Conservation (phyloP, 2,797 vertebrate genomes). For the Lemur catta region DNA sequence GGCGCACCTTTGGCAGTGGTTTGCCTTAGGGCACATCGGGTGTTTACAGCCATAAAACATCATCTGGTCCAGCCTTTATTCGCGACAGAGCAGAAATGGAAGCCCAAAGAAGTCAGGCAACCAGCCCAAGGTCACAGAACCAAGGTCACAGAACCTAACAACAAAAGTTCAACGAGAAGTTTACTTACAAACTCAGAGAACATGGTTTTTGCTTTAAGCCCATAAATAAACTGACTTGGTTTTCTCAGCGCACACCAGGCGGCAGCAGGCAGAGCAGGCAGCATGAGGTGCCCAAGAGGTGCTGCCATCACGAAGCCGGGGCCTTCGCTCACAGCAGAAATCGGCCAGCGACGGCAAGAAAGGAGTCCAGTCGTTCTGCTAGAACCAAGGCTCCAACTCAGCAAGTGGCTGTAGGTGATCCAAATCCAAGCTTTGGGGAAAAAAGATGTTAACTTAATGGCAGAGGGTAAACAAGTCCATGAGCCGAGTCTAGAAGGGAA, state of each 20-base stretch:
- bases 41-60: not conserved
- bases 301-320: not conserved
- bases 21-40: not conserved
- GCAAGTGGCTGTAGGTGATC: not conserved
- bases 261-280: not conserved
- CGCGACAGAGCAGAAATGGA: not conserved
- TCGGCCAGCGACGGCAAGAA: not conserved
- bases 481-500: not conserved
- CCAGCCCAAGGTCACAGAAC: not conserved
- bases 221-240: not conserved
- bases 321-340: not conserved
- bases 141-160: not conserved
- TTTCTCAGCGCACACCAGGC: not conserved
- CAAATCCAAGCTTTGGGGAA: not conserved
- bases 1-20: accelerated
- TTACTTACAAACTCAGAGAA: not conserved
- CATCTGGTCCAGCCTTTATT: not conserved
- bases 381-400: too few relatives aligned
- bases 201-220: not conserved
- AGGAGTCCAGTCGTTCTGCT: not conserved
- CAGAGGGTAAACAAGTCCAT: not conserved
- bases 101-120: not conserved
- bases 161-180: not conserved
- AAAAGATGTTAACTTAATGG: not conserved
- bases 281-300: not conserved